A percentile compares a stretch with the other conserved stretches of the same genome.
Conservation (phyloP, 2,888 invertebrate genomes). For the Reticulitermes lucifugus region DNA sequence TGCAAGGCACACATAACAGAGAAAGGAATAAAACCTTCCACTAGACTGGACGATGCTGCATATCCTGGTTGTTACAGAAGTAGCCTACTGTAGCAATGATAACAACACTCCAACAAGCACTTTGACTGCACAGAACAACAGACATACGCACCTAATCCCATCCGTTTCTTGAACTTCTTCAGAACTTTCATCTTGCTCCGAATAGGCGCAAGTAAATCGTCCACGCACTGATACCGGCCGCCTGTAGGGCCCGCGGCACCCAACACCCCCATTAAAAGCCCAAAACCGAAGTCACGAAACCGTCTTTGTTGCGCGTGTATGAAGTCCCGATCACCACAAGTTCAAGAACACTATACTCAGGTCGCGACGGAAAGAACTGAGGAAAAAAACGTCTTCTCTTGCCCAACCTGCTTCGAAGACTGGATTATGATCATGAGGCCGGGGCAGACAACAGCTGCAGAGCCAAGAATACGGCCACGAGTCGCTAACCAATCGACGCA, state of each 20-base stretch:
- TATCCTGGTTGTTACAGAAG: too few relatives aligned
- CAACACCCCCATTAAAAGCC: conserved; percentile 62
- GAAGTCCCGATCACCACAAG: too few relatives aligned
- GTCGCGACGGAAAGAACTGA: not conserved
- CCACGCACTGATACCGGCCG: conserved; percentile 57
- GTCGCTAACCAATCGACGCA: conserved; percentile 20
- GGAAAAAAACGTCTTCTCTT: not conserved
- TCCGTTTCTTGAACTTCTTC: conserved; percentile 89
- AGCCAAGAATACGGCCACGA: not conserved
- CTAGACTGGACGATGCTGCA: too few relatives aligned
- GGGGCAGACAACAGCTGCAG: conserved; percentile 7
- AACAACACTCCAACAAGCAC: too few relatives aligned
- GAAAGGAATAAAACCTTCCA: too few relatives aligned
- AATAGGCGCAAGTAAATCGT: conserved; percentile 66
- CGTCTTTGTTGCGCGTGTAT: not conserved
- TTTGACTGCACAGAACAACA: too few relatives aligned
- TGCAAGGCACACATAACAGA: too few relatives aligned
- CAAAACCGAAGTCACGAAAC: not conserved
- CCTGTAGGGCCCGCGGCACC: conserved; percentile 58
- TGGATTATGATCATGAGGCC: not conserved
- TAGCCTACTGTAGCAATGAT: too few relatives aligned
- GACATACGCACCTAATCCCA: conserved; percentile 82
- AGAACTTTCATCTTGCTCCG: conserved; percentile 87
- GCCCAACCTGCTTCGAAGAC: not conserved
- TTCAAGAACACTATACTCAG: not conserved